These are phyloP conservation scores for Junonia oenone DNA, from an alignment of 2,888 invertebrate genomes.

Conservation along the genomic window DNA sequence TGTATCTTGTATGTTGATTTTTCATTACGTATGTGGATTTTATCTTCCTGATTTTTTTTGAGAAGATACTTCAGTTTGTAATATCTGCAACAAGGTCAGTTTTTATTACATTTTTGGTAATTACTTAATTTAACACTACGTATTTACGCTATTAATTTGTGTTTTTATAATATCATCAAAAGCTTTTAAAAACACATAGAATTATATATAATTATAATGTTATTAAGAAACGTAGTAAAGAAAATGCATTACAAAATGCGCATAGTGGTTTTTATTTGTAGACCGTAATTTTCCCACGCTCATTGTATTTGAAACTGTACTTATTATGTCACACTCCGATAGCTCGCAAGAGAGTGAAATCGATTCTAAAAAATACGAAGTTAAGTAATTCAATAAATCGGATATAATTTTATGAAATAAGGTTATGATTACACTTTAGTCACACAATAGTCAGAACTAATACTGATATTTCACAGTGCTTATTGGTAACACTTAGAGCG, in stretches of 20 bases:
- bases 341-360: conserved; percentile 28
- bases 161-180: background rate
- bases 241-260: background rate
- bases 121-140: background rate
- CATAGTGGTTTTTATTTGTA: conserved; percentile 1
- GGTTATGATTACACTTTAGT: background rate
- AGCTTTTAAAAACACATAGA: too few species aligned
- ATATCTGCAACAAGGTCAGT: conserved; percentile 4
- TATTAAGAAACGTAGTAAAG: background rate
- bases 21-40: background rate
- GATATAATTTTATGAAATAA: background rate
- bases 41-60: conserved; percentile 7
- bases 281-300: conserved; percentile 27
- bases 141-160: background rate
- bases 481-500: conserved; percentile 10
- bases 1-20: background rate
- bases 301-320: conserved; percentile 19
- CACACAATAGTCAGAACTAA: background rate
- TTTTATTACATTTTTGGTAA: background rate
- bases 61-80: background rate
- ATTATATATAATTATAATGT: background rate
- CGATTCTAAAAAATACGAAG: conserved; percentile 6
- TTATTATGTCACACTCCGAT: conserved; percentile 28
- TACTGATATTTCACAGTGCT: background rate
- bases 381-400: background rate